Evolutionary conservation across 2,888 invertebrate species (phyloP).

Genomic region (Drosophila stalkeri): DNA sequence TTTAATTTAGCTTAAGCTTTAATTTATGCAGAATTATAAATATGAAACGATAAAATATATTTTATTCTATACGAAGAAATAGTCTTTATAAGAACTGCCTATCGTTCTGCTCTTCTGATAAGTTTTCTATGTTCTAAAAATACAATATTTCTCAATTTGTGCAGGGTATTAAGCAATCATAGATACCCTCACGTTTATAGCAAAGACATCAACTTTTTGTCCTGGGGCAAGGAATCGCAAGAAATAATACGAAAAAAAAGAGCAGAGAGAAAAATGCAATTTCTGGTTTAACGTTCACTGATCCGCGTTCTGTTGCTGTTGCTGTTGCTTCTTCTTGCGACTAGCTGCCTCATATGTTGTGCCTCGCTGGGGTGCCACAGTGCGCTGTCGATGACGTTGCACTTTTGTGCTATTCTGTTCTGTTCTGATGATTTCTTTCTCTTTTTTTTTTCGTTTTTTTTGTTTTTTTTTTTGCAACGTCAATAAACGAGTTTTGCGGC

Average conservation of each 20-base stretch:
- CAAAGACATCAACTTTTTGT: conserved; percentile 27
- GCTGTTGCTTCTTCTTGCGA: not conserved
- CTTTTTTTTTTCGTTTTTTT: conserved; percentile 37
- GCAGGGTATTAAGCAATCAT: conserved; percentile 9
- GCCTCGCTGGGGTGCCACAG: conserved; percentile 18
- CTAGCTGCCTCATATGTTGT: conserved; percentile 9
- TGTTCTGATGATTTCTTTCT: conserved; percentile 9
- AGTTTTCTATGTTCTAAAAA: no score
- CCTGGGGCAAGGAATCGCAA: conserved; percentile 25
- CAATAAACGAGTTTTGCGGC: conserved; percentile 69
- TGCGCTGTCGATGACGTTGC: conserved; percentile 59
- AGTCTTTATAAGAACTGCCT: no score
- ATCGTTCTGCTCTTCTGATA: no score
- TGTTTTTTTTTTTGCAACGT: conserved; percentile 57
- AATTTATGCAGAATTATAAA: not conserved
- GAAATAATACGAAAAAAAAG: conserved; percentile 19
- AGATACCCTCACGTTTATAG: not conserved
- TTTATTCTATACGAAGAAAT: no score
- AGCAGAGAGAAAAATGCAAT: conserved; percentile 10
- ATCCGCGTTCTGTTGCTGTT: conserved; percentile 24
- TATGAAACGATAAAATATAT: not conserved
- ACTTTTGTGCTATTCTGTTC: conserved; percentile 43
- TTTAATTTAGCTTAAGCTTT: not conserved
- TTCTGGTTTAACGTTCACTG: conserved; percentile 64
- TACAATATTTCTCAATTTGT: not conserved